Conservation (phyloP, 2,797 vertebrate species). For the Heterohyrax brucei region DNA sequence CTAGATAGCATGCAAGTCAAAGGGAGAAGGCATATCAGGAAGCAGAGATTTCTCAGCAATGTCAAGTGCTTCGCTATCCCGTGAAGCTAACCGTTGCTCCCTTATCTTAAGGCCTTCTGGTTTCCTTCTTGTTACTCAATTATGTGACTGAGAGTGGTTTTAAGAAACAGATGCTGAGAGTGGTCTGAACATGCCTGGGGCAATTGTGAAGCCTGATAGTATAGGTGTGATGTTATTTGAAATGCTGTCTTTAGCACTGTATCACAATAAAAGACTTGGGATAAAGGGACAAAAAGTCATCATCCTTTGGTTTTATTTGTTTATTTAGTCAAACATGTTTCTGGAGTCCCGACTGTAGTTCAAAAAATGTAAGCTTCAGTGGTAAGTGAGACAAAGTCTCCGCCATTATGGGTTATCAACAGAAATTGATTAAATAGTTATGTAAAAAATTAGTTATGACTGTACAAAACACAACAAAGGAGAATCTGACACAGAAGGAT, state of each 20-base stretch:
- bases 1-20: too few relatives aligned
- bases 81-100: background rate
- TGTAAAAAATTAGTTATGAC: background rate
- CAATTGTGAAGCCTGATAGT: background rate
- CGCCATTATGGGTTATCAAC: background rate
- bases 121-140: background rate
- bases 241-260: background rate
- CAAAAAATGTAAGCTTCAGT: background rate
- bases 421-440: conserved; percentile 35
- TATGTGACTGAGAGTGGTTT: background rate
- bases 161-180: background rate
- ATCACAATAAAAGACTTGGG: background rate
- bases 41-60: background rate
- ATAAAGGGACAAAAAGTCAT: background rate
- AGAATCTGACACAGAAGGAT: background rate
- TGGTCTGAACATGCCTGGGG: background rate
- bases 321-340: background rate
- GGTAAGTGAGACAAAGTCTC: background rate
- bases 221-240: background rate
- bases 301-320: background rate
- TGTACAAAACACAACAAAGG: conserved; percentile 23
- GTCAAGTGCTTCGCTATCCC: background rate
- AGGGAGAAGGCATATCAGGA: background rate
- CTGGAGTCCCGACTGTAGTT: background rate
- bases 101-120: background rate